Evolutionary conservation across 2,888 invertebrate species (phyloP).

Genomic region (Cactoblastis cactorum): DNA sequence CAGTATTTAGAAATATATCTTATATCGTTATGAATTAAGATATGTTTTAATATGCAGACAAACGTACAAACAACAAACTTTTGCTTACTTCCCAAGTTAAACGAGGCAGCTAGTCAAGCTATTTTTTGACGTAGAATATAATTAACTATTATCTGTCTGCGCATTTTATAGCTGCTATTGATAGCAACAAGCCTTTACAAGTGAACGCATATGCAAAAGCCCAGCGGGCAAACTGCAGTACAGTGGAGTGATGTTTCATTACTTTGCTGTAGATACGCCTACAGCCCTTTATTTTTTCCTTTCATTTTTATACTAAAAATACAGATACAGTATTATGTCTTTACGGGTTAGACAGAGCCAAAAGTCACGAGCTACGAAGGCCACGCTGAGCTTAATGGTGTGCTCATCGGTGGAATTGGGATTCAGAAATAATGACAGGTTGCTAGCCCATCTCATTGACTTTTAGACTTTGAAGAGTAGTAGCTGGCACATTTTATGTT

Average conservation of each 20-base stretch:
- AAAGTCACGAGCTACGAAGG: too few relatives aligned
- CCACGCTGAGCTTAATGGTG: too few relatives aligned
- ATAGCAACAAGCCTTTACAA: constrained; percentile 5
- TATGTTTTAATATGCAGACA: too few relatives aligned
- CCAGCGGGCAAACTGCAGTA: constrained; percentile 2
- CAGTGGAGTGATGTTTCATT: constrained; percentile 7
- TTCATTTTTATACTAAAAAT: not conserved
- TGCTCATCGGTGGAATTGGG: too few relatives aligned
- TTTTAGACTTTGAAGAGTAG: too few relatives aligned
- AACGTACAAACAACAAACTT: too few relatives aligned
- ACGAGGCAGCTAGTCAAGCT: not conserved
- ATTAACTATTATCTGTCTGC: not conserved
- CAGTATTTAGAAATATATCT: too few relatives aligned
- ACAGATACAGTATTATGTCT: not conserved
- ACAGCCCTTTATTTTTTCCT: not conserved
- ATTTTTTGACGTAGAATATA: not conserved
- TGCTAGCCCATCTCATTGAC: too few relatives aligned
- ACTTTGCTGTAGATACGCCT: constrained; percentile 1
- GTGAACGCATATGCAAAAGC: constrained; percentile 5
- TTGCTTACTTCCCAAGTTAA: too few relatives aligned
- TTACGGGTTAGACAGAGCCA: not conserved
- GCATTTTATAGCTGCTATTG: not conserved
- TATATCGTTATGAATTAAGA: too few relatives aligned
- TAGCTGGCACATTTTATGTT: too few relatives aligned
- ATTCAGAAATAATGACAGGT: too few relatives aligned